Percentiles rank a stretch among this genome's conserved stretches.
phyloP scores from a whole-genome alignment of 2,888 invertebrate genomes.

The Sipha maydis region DNA sequence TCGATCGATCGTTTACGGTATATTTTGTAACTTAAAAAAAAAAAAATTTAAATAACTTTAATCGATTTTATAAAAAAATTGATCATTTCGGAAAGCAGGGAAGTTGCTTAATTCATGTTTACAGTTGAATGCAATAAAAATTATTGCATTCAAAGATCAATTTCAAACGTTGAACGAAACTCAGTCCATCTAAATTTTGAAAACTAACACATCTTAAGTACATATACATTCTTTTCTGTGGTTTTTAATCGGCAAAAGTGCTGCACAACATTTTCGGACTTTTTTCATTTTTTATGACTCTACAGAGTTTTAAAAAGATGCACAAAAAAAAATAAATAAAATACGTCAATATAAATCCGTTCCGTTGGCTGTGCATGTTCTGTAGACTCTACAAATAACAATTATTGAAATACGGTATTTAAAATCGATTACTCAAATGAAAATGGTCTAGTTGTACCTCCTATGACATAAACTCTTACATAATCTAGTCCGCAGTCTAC shows the following conservation, averaged over 20 bases:
- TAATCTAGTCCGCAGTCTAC: neutral
- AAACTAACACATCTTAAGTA: neutral
- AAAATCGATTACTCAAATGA: conserved; percentile 9
- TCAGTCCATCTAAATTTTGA: neutral
- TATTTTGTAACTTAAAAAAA: neutral
- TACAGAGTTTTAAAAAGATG: neutral
- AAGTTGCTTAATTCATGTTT: neutral
- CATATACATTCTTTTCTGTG: neutral
- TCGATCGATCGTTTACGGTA: neutral
- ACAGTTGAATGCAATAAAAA: neutral
- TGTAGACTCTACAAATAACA: neutral
- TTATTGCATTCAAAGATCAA: neutral
- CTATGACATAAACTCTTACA: neutral
- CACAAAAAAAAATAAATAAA: neutral
- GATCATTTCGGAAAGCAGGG: neutral
- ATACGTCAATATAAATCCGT: neutral
- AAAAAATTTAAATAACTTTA: neutral
- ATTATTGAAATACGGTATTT: neutral
- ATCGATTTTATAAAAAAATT: neutral
- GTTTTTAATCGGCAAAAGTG: neutral
- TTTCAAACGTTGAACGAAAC: neutral
- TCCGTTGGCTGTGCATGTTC: neutral
- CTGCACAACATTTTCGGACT: neutral
- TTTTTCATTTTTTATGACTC: neutral
- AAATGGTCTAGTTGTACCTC: neutral